Conservation (phyloP, 53 echinoderm and acorn worm species). For the Paelopatides confundens region DNA sequence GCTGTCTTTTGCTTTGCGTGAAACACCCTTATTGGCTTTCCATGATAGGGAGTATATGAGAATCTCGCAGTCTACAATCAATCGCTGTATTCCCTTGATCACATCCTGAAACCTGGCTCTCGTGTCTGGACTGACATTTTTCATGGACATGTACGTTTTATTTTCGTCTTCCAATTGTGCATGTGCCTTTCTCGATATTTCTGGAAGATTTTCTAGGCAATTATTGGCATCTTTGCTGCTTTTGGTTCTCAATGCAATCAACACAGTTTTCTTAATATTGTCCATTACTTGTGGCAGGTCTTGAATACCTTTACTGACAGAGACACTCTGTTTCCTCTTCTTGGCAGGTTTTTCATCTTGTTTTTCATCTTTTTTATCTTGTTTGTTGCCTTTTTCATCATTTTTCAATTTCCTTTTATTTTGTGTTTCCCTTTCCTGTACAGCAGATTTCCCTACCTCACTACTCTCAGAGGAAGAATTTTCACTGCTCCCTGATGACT, state of each 20-base stretch:
- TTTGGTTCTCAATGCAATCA: neutral
- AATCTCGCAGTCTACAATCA: constrained; percentile 23
- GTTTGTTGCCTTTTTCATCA: neutral
- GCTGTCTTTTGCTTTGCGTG: constrained; percentile 23
- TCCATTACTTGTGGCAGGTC: constrained; percentile 18
- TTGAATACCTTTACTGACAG: neutral
- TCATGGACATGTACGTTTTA: neutral
- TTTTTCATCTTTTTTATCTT: neutral
- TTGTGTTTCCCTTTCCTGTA: neutral
- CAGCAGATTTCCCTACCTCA: neutral
- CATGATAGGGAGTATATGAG: constrained; percentile 13
- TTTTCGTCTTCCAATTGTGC: constrained; percentile 30
- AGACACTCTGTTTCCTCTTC: constrained; percentile 7
- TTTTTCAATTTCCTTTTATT: too few species aligned
- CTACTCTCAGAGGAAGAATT: neutral
- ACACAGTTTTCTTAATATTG: neutral
- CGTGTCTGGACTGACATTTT: constrained; percentile 16
- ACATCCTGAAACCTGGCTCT: neutral
- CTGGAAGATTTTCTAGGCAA: neutral
- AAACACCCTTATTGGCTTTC: neutral
- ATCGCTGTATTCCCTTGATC: constrained; percentile 22
- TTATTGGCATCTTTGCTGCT: neutral
- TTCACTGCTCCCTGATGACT: neutral
- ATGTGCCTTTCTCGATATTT: constrained; percentile 6
- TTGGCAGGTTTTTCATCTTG: neutral